phyloP scores from a whole-genome alignment of 2,797 vertebrate species.

The Diplodus puntazzo region DNA sequence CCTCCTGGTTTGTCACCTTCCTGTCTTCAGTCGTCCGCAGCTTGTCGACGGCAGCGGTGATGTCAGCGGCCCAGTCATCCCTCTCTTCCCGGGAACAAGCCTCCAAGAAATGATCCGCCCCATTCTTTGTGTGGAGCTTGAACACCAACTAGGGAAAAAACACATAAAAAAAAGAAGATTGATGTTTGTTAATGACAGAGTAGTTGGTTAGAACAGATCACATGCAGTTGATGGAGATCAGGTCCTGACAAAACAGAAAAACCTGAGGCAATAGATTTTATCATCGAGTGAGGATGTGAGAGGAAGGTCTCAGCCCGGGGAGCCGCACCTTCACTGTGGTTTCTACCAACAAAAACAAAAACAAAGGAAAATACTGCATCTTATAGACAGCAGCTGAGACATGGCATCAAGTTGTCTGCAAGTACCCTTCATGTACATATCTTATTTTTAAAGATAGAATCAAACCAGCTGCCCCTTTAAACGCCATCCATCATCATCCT shows the following conservation, averaged over 20 bases:
- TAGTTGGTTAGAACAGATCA: not conserved
- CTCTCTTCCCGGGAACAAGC: slow-evolving; percentile 93
- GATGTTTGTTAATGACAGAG: not conserved
- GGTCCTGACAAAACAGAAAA: slow-evolving; percentile 37
- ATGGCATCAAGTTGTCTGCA: not conserved
- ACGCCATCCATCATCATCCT: not conserved
- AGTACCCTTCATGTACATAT: not conserved
- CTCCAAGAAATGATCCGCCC: slow-evolving; percentile 92
- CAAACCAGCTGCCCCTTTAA: not conserved
- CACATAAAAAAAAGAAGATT: not conserved
- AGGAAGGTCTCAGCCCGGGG: not conserved
- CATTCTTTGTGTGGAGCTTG: slow-evolving; percentile 88
- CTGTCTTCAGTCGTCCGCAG: slow-evolving; percentile 78
- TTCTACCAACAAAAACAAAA: slow-evolving; percentile 38
- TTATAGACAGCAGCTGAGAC: not conserved
- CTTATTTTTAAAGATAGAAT: not conserved
- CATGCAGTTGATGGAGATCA: slow-evolving; percentile 17
- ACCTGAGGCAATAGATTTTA: slow-evolving; percentile 54
- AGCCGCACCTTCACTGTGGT: slow-evolving; percentile 28
- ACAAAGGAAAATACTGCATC: slow-evolving; percentile 28
- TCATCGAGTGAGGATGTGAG: slow-evolving; percentile 7
- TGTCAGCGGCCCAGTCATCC: slow-evolving; percentile 92
- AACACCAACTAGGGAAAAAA: slow-evolving; percentile 87
- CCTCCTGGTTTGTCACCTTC: slow-evolving; percentile 8
- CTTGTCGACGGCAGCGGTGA: slow-evolving; percentile 86